Evolutionary conservation across 2,797 vertebrate genomes (phyloP).

Genomic region (Sylvilagus floridanus): DNA sequence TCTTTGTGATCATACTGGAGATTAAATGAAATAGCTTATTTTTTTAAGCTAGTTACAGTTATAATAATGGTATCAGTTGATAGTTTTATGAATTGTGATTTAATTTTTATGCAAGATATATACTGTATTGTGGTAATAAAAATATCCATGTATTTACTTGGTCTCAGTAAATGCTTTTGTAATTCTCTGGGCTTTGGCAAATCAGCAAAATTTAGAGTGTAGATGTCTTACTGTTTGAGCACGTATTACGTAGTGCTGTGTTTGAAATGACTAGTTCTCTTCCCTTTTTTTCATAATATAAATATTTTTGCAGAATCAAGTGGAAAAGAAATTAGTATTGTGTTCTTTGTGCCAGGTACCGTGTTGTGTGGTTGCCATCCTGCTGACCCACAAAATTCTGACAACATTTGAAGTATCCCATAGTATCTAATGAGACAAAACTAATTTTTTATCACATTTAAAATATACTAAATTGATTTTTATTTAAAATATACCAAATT

Average conservation of each 20-base stretch:
- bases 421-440: constrained; percentile 15
- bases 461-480: constrained; percentile 22
- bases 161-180: constrained; percentile 41
- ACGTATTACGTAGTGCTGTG: not conserved
- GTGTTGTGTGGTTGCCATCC: not conserved
- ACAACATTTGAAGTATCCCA: constrained; percentile 33
- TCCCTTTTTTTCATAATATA: constrained; percentile 8
- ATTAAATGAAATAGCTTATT: constrained; percentile 12
- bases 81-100: constrained; percentile 29
- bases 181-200: constrained; percentile 22
- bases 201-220: constrained; percentile 20
- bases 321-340: not conserved
- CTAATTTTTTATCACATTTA: not conserved
- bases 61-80: not conserved
- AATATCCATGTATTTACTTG: not conserved
- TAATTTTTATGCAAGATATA: constrained; percentile 7
- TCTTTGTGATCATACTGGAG: not conserved
- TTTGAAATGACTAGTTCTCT: constrained; percentile 52
- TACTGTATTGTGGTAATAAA: not conserved
- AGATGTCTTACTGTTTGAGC: constrained; percentile 24
- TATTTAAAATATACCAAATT: not conserved
- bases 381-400: constrained; percentile 26
- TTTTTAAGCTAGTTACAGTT: constrained; percentile 35
- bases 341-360: not conserved
- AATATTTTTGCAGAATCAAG: constrained; percentile 13